Conservation (phyloP, 2,797 vertebrate species). For the Heliangelus exortis region DNA sequence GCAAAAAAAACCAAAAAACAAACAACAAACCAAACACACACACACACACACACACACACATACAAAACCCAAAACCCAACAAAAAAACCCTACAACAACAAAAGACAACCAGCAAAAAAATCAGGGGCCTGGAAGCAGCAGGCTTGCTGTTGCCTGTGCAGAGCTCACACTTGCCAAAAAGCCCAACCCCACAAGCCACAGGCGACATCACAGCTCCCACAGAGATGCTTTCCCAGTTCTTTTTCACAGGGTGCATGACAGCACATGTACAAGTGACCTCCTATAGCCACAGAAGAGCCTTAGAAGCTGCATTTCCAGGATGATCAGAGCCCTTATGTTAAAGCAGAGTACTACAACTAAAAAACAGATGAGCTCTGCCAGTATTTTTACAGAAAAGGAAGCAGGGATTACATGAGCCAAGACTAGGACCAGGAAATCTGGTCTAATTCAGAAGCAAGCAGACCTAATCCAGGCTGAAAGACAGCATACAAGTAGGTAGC, state of each 20-base stretch:
- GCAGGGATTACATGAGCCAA: not conserved
- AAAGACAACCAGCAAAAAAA: too few species aligned
- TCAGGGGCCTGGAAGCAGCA: not conserved
- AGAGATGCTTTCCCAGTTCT: not conserved
- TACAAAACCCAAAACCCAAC: too few species aligned
- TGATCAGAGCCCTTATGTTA: not conserved
- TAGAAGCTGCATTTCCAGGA: not conserved
- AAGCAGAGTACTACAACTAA: not conserved
- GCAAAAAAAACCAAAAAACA: not conserved
- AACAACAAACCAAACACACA: too few species aligned
- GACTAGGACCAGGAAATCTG: not conserved
- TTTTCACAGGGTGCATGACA: not conserved
- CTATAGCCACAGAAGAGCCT: not conserved
- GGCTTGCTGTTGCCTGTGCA: not conserved
- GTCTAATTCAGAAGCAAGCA: not conserved
- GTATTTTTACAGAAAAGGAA: not conserved
- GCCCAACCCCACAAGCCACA: not conserved
- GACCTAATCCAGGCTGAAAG: not conserved
- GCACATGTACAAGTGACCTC: accelerated
- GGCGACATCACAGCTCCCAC: not conserved
- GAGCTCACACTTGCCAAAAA: not conserved
- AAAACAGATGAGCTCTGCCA: not conserved
- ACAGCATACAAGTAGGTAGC: accelerated
- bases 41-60: too few species aligned
- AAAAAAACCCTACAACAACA: too few species aligned